These are phyloP conservation scores for Luffia ferchaultella DNA, from an alignment of 2,888 invertebrate species.

Conservation along the genomic window DNA sequence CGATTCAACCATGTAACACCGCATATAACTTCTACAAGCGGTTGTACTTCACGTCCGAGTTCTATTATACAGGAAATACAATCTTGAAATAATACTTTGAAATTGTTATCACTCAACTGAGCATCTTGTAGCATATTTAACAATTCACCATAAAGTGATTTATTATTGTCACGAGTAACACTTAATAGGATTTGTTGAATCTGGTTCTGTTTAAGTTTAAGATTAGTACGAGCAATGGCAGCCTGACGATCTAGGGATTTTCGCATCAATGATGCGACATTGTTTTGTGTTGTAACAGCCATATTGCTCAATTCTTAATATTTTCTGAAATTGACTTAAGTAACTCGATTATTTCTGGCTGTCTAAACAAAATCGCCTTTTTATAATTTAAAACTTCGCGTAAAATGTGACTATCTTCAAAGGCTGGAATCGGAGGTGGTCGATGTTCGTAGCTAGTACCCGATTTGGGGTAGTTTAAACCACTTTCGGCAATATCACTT, in stretches of 20 bases:
- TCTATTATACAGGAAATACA: conserved; percentile 45
- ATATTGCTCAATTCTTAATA: conserved; percentile 26
- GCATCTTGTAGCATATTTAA: conserved; percentile 49
- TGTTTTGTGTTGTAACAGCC: conserved; percentile 46
- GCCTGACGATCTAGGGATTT: conserved; percentile 48
- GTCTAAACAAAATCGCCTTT: conserved; percentile 49
- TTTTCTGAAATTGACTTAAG: conserved; percentile 45
- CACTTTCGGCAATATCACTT: conserved; percentile 34
- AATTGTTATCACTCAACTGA: conserved; percentile 47
- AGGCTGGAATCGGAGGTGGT: conserved; percentile 23
- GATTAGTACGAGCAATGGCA: conserved; percentile 39
- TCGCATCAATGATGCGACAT: conserved; percentile 48
- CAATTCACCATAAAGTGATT: conserved; percentile 50
- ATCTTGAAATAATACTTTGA: conserved; percentile 42
- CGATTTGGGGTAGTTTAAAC: conserved; percentile 37
- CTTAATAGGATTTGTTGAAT: conserved; percentile 47
- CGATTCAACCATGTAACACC: conserved; percentile 43
- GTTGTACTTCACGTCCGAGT: conserved; percentile 38
- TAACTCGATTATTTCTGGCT: conserved; percentile 52
- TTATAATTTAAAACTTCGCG: conserved; percentile 55
- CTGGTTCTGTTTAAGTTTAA: conserved; percentile 48
- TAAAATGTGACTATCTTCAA: conserved; percentile 49
- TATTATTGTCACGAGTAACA: conserved; percentile 37
- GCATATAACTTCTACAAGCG: conserved; percentile 44
- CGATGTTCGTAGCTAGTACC: conserved; percentile 45